Percentiles rank a stretch among this genome's conserved stretches.
Conservation (phyloP, 2,888 invertebrate genomes). For the Cotesia congregata region DNA sequence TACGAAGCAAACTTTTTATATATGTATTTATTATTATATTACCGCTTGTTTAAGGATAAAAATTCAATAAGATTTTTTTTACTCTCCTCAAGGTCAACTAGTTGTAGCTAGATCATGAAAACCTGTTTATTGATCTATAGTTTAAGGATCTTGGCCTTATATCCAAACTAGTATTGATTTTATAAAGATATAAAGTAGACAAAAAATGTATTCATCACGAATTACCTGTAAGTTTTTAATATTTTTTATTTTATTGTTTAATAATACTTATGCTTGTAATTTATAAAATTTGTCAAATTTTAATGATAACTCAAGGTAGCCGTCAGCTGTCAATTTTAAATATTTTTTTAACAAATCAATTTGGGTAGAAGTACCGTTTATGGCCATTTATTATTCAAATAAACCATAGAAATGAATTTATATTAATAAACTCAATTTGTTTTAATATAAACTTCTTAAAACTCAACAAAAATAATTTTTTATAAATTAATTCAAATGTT, state of each 20-base stretch:
- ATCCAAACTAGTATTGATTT: neutral
- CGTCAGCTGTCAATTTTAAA: too few species aligned
- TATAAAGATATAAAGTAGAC: neutral
- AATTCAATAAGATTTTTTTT: neutral
- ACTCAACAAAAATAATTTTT: too few species aligned
- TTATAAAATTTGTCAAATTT: neutral
- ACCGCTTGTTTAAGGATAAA: neutral
- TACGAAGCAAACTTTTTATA: neutral
- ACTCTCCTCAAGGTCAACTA: conserved; percentile 8
- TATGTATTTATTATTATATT: neutral
- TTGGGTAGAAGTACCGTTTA: too few species aligned
- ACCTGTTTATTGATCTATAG: neutral
- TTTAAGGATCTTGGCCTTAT: neutral
- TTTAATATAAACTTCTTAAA: too few species aligned
- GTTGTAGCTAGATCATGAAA: neutral
- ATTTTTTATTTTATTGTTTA: neutral
- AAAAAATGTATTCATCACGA: conserved; percentile 4
- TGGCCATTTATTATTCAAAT: too few species aligned
- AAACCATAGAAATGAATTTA: too few species aligned
- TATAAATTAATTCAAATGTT: too few species aligned
- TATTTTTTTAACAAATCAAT: too few species aligned
- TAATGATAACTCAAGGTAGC: too few species aligned
- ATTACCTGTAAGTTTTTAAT: neutral
- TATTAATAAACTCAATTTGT: too few species aligned
- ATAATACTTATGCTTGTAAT: neutral